Conservation (phyloP, 2,797 vertebrate genomes). For the Fringilla coelebs region DNA sequence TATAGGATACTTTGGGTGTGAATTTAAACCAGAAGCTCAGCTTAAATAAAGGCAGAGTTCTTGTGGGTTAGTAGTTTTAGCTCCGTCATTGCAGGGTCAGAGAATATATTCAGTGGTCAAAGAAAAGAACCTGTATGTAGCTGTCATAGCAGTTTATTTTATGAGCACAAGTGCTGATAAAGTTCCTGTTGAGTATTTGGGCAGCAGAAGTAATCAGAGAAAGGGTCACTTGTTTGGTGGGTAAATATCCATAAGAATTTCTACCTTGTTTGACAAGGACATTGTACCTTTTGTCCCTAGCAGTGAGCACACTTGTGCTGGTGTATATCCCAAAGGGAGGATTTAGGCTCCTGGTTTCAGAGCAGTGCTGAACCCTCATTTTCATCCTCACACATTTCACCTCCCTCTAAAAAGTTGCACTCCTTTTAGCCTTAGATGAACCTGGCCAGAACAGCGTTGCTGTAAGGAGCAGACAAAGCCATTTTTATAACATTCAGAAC, state of each 20-base stretch:
- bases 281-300: neutral
- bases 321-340: neutral
- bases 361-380: neutral
- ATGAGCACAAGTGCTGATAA: neutral
- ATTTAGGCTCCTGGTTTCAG: neutral
- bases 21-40: neutral
- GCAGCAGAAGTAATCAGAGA: neutral
- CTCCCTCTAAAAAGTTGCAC: neutral
- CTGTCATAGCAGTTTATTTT: neutral
- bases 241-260: neutral
- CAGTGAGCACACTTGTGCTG: neutral
- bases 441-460: neutral
- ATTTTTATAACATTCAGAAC: conserved; percentile 29
- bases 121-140: neutral
- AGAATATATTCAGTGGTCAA: neutral
- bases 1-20: neutral
- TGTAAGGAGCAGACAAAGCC: conserved; percentile 5
- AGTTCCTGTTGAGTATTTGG: neutral
- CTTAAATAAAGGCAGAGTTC: neutral
- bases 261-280: neutral
- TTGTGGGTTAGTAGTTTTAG: neutral
- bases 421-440: conserved; percentile 1
- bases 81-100: neutral
- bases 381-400: neutral
- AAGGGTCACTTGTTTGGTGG: neutral